A percentile compares a stretch with the other conserved stretches of the same genome.
Evolutionary conservation across 2,797 vertebrate genomes (phyloP).

Genomic region (Myotis vivesi): DNA sequence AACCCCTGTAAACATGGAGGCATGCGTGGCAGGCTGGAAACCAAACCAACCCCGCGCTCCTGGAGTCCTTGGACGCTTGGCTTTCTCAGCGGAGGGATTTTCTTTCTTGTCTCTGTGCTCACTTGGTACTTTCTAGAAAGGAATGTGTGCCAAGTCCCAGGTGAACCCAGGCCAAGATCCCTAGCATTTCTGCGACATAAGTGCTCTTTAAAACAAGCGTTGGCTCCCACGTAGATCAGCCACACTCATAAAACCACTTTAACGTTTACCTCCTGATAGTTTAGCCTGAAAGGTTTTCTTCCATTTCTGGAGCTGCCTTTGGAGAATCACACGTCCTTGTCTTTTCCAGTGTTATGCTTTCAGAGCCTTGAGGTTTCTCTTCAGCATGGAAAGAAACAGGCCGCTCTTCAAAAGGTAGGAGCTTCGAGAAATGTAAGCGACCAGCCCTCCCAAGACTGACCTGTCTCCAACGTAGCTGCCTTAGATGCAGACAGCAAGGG

Average conservation of each 20-base stretch:
- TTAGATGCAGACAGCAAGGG: neutral
- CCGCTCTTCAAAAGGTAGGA: slow-evolving; percentile 92
- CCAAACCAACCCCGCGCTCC: neutral
- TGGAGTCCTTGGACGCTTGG: neutral
- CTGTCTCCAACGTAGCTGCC: neutral
- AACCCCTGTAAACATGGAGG: slow-evolving; percentile 15
- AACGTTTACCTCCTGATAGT: neutral
- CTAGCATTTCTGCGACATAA: neutral
- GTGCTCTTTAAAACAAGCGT: neutral
- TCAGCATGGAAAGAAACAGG: slow-evolving; percentile 93
- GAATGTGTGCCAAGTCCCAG: neutral
- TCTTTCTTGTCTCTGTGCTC: neutral
- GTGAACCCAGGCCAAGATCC: neutral
- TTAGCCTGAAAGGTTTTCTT: neutral
- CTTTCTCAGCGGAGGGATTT: neutral
- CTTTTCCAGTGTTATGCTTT: slow-evolving; percentile 90
- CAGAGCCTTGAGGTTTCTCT: slow-evolving; percentile 92
- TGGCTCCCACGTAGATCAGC: neutral
- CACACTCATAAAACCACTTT: neutral
- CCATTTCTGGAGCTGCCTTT: neutral
- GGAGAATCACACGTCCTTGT: neutral
- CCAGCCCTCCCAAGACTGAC: neutral
- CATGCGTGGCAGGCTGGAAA: slow-evolving; percentile 23
- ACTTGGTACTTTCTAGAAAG: slow-evolving; percentile 36
- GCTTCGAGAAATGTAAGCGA: neutral